These are phyloP conservation scores for Pelosia muscerda DNA, from an alignment of 2,888 invertebrate species.

Conservation along the genomic window DNA sequence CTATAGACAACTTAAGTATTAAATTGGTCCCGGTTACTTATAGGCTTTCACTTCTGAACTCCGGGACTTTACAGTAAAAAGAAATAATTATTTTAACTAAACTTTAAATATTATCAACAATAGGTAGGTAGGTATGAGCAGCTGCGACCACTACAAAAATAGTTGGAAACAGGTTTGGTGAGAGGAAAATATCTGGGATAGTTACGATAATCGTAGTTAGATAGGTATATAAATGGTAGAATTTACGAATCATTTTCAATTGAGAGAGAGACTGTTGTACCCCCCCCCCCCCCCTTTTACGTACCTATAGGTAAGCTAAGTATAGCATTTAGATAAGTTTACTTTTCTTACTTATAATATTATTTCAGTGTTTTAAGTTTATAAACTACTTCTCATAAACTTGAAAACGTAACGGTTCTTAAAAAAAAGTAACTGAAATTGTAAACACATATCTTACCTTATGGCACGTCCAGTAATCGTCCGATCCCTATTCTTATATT, in stretches of 20 bases:
- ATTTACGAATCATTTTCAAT: neutral
- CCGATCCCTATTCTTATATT: conserved; percentile 79
- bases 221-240: neutral
- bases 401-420: neutral
- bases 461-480: conserved; percentile 65
- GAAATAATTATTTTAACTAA: neutral
- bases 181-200: conserved; percentile 14
- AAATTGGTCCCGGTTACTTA: neutral
- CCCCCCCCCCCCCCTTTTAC: too few species aligned
- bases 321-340: too few species aligned
- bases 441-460: conserved; percentile 66
- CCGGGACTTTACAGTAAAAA: neutral
- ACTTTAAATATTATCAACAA: neutral
- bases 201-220: neutral
- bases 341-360: neutral
- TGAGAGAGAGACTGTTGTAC: neutral
- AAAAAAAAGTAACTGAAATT: neutral
- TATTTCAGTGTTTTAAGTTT: neutral
- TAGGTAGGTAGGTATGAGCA: neutral
- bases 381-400: neutral
- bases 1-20: too few species aligned
- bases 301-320: too few species aligned
- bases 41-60: neutral
- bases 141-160: conserved; percentile 11
- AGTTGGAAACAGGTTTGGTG: conserved; percentile 20